A percentile compares a stretch with the other conserved stretches of the same genome.
Conservation (phyloP, 2,888 invertebrate genomes). For the Dromius quadrimaculatus region DNA sequence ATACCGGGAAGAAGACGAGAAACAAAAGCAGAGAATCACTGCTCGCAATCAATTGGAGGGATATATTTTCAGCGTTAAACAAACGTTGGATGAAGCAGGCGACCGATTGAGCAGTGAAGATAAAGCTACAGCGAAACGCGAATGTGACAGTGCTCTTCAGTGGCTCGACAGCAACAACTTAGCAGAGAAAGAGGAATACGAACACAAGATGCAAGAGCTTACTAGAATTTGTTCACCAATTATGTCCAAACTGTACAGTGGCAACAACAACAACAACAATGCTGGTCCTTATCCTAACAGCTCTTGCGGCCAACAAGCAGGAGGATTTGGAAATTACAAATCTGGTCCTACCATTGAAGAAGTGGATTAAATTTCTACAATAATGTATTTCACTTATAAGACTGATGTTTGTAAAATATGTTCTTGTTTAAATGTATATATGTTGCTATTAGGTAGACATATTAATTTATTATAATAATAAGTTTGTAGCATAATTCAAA, state of each 20-base stretch:
- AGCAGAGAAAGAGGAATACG: slow-evolving; percentile 77
- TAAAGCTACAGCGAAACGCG: slow-evolving; percentile 69
- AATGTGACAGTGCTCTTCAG: slow-evolving; percentile 71
- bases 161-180: slow-evolving; percentile 78
- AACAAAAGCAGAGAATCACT: slow-evolving; percentile 74
- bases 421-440: too few relatives aligned
- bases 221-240: slow-evolving; percentile 68
- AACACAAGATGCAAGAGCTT: slow-evolving; percentile 71
- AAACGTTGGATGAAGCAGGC: slow-evolving; percentile 74
- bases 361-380: slow-evolving; percentile 15
- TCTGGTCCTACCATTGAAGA: slow-evolving; percentile 24
- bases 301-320: slow-evolving; percentile 53
- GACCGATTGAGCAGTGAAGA: slow-evolving; percentile 75
- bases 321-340: slow-evolving; percentile 20
- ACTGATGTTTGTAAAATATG: too few relatives aligned
- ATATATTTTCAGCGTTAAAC: slow-evolving; percentile 77
- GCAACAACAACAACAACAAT: slow-evolving; percentile 56
- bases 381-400: too few relatives aligned
- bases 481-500: too few relatives aligned
- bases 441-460: too few relatives aligned
- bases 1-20: slow-evolving; percentile 80
- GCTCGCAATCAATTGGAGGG: slow-evolving; percentile 80
- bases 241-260: slow-evolving; percentile 72
- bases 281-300: neutral
- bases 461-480: too few relatives aligned